Evolutionary conservation across 1,140 invertebrate species (phyloP).

Genomic region (Cydia pomonella): DNA sequence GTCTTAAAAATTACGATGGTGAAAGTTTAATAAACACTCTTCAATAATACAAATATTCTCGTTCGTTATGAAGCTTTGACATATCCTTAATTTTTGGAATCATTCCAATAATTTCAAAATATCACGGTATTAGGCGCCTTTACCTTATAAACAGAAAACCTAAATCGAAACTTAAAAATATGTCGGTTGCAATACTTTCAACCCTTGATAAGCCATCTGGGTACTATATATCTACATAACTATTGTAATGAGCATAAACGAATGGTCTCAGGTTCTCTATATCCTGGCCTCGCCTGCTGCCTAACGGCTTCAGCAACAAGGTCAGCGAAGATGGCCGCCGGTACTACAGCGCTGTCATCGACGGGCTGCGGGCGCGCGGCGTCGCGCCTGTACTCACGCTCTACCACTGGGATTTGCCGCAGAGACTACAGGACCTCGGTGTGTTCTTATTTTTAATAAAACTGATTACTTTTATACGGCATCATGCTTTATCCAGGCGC

Average conservation of each 20-base stretch:
- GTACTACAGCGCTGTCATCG: constrained; percentile 49
- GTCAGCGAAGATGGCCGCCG: constrained; percentile 81
- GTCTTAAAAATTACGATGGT: no score
- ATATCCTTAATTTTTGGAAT: no score
- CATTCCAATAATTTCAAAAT: background rate
- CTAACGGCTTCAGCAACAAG: constrained; percentile 77
- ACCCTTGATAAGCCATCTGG: no score
- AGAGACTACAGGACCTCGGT: constrained; percentile 50
- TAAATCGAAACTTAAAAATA: no score
- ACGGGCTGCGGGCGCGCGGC: constrained; percentile 42
- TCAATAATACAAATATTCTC: no score
- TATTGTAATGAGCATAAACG: no score
- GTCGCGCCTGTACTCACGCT: constrained; percentile 53
- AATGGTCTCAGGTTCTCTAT: constrained; percentile 81
- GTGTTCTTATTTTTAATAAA: constrained; percentile 4
- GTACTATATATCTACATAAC: no score
- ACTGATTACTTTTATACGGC: background rate
- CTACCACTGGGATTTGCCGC: constrained; percentile 53
- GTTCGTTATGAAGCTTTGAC: no score
- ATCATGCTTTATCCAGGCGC: background rate
- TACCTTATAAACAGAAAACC: no score
- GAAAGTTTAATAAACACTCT: no score
- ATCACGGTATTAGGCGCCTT: background rate
- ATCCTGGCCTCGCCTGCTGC: constrained; percentile 83
- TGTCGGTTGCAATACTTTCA: no score